These are phyloP conservation scores for Muraenolepis orangiensis DNA, from an alignment of 2,797 vertebrate species.

Conservation along the genomic window DNA sequence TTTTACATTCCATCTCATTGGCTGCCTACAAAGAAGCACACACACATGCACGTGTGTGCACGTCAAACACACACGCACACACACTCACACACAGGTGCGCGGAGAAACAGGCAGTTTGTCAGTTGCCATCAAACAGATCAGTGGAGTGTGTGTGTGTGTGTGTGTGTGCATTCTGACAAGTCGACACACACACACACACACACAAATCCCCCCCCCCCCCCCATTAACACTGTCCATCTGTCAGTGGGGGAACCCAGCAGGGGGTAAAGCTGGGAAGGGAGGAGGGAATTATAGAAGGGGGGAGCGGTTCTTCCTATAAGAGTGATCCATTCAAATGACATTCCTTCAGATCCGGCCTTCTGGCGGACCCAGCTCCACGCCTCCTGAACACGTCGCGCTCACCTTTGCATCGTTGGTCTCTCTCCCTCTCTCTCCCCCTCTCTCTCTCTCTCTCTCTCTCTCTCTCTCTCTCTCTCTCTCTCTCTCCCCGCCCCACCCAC, in stretches of 20 bases:
- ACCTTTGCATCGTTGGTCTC: background rate
- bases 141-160: background rate
- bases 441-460: background rate
- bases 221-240: conserved; percentile 63
- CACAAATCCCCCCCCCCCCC: conserved; percentile 23
- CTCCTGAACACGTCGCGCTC: conserved; percentile 67
- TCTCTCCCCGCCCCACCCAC: too few species aligned
- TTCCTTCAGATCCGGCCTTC: conserved; percentile 65
- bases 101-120: background rate
- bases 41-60: conserved; percentile 10
- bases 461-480: background rate
- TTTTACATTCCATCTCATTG: conserved; percentile 6
- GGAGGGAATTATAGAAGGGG: background rate
- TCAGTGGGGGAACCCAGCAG: conserved; percentile 64
- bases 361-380: conserved; percentile 51
- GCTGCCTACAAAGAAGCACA: conserved; percentile 1
- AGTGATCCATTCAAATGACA: conserved; percentile 63
- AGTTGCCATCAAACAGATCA: background rate
- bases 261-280: conserved; percentile 48
- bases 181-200: background rate
- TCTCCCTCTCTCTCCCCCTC: too few species aligned
- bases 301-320: conserved; percentile 47
- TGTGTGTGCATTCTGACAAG: background rate
- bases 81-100: background rate
- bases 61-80: conserved; percentile 7